These are phyloP conservation scores for Cyanoderma ruficeps DNA, from an alignment of 2,113 vertebrate species.

Conservation along the genomic window DNA sequence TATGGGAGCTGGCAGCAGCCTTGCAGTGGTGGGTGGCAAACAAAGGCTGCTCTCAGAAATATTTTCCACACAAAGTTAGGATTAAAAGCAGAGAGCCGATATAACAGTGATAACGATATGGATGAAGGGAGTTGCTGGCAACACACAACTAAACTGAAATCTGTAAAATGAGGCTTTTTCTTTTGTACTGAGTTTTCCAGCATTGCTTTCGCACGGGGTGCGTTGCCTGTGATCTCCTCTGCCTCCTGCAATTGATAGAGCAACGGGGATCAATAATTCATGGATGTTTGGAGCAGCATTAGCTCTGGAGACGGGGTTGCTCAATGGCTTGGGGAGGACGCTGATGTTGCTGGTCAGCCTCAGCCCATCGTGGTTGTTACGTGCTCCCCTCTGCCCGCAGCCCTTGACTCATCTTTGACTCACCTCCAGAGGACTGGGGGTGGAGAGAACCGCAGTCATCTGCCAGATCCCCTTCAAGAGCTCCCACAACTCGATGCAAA, in stretches of 20 bases:
- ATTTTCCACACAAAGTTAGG: not conserved
- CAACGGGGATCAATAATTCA: not conserved
- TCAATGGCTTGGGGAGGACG: not conserved
- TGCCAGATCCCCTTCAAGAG: not conserved
- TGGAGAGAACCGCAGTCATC: not conserved
- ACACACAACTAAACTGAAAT: not conserved
- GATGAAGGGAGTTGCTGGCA: not conserved
- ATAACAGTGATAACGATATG: not conserved
- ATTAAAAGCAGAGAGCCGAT: not conserved
- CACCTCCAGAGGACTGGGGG: accelerated
- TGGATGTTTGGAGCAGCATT: not conserved
- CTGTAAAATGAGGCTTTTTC: not conserved
- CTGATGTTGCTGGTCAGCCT: not conserved
- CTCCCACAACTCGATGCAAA: not conserved
- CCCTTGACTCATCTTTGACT: not conserved
- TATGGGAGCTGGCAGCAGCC: slow-evolving; percentile 33
- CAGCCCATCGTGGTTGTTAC: not conserved
- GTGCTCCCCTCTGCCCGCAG: not conserved
- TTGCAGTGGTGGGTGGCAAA: not conserved
- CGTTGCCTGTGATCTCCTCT: not conserved
- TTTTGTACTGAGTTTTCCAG: not conserved
- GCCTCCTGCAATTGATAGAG: not conserved
- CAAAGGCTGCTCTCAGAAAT: slow-evolving; percentile 2
- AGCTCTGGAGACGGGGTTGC: not conserved
- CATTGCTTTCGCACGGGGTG: not conserved